These are phyloP conservation scores for Sphaerophoria taeniata DNA, from an alignment of 2,888 invertebrate genomes.

Conservation along the genomic window DNA sequence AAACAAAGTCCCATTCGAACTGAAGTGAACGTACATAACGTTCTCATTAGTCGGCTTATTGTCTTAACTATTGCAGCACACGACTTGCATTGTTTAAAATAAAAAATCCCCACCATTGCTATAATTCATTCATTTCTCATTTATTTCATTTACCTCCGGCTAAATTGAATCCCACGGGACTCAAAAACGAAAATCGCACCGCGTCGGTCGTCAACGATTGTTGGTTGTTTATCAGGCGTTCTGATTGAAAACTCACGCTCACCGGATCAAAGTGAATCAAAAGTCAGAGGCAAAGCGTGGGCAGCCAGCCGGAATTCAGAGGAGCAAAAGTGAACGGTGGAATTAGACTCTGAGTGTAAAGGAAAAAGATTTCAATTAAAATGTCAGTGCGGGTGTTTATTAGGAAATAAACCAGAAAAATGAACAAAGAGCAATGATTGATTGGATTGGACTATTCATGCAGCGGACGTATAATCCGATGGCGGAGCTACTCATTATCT, in stretches of 20 bases:
- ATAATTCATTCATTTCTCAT: slow-evolving; percentile 3
- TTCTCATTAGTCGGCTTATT: slow-evolving; percentile 69
- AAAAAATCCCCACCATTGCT: slow-evolving; percentile 6
- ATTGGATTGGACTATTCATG: slow-evolving; percentile 42
- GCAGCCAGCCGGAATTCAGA: slow-evolving; percentile 1
- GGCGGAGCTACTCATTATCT: slow-evolving; percentile 60
- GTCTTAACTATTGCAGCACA: slow-evolving; percentile 67
- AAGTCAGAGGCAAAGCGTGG: slow-evolving; percentile 37
- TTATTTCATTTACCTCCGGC: slow-evolving; percentile 27
- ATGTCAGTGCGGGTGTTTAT: slow-evolving; percentile 46
- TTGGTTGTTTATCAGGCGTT: slow-evolving; percentile 44
- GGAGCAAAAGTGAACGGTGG: background rate
- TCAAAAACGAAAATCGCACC: slow-evolving; percentile 21
- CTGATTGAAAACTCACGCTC: slow-evolving; percentile 68
- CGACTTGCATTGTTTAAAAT: slow-evolving; percentile 41
- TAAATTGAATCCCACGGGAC: slow-evolving; percentile 55
- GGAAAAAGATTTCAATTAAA: slow-evolving; percentile 53
- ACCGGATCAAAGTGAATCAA: slow-evolving; percentile 59
- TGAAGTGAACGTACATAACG: slow-evolving; percentile 34
- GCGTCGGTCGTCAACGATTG: slow-evolving; percentile 39
- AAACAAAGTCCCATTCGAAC: slow-evolving; percentile 54
- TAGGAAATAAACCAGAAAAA: slow-evolving; percentile 23
- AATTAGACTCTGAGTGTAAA: background rate
- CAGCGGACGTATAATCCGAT: slow-evolving; percentile 36
- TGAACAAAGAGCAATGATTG: slow-evolving; percentile 47